Evolutionary conservation across 2,113 vertebrate genomes (phyloP), one percentile per base, ranked within the genome.

Genomic region (Brienomyrus longianalis): DNA sequence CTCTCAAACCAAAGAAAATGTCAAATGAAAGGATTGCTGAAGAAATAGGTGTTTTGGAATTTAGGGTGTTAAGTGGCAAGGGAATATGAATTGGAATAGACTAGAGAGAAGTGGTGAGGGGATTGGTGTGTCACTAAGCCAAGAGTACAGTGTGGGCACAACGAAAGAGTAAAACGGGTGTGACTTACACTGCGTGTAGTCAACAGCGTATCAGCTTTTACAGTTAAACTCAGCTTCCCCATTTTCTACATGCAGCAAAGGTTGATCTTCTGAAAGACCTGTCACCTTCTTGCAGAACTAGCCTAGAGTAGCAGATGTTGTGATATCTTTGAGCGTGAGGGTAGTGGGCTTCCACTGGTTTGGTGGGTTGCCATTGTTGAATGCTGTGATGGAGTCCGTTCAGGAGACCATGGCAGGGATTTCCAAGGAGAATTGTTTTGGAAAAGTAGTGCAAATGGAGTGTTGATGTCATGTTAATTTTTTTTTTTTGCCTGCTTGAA

Each of bases 1-100:
- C 94, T 94, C 93, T 94, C 91, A 94, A 93, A 96, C 95, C 95
- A 96, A 96, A 96, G 95, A 95, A 85, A 88, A 90, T 39, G 51
- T 89, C 10, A 19, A 74, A 23, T 1, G 50, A 87, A 89, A 6
- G n/a, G 88, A 88, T 48, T 62, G 86, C 13, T 83, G 45, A 83
- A 31, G 62, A 90, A 50, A 43, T 47, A 45, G 89, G 87, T 19
- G 50, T 23, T 77, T 74, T 48, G 23, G 43, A 70, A n/a, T 17
- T 80, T 50, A 5, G 21, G 39, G 51, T 7, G 3, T 83, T 87
- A 66, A 80, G 23, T 52, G 21, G 59, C 50, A 5, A 39, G 52
- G 89, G 56, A 66, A 66, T 56, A 19, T 13, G 47, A 85, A 51
- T 23, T 21, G 54, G 6, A 62, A 17, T 74, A 48, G 47, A 54